Base-by-base conservation (phyloP, 2,888 invertebrate genomes). In the Netelia melanura region DNA sequence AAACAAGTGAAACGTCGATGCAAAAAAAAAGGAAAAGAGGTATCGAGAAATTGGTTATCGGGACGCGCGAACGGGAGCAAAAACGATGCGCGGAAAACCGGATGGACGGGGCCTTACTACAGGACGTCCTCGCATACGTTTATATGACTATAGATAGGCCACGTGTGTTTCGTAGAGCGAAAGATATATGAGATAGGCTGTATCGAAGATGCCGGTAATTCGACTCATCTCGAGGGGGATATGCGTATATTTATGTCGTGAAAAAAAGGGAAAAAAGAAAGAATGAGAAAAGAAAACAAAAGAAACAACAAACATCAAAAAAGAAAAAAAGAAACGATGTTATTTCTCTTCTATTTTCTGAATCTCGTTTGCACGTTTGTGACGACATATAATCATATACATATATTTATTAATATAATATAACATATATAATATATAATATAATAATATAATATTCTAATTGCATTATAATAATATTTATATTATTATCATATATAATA, bases 51-150 rank as follows among this genome's bases (percentile, higher is more conserved):
- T 78, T 72, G 68, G 72, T 74, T 64, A 58, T 82, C 61, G 56
- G 44, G 52, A 14, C 71, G 56, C 23, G 30, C 21, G 21, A 61
- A 68, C 68, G 38, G 81, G 68, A 72, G 84, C 82, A 84, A 85
- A 87, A 85, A 80, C 78, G 62, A 79, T 74, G 58, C 30, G 44
- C 75, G 84, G 78, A 76, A 86, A 88, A 88, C 87, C 86, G 85
- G 85, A 86, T 71, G 44, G 52, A 70, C 84, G 43, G 65, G 84
- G 62, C 52, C 43, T 43, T 48, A 48, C 65, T 65, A 52, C 48
- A 30, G 61, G 65, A 43, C 56, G 10, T 58, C 3, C 74, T 14
- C 38, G 58, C 48, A 67, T 43, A 48, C 30, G 44, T 48, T 9
- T 23, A 48, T 62, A 44, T 6, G 43, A 30, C 25, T 38, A 76